Conservation (phyloP, 2,888 invertebrate species). For the Embidobia sp. region DNA sequence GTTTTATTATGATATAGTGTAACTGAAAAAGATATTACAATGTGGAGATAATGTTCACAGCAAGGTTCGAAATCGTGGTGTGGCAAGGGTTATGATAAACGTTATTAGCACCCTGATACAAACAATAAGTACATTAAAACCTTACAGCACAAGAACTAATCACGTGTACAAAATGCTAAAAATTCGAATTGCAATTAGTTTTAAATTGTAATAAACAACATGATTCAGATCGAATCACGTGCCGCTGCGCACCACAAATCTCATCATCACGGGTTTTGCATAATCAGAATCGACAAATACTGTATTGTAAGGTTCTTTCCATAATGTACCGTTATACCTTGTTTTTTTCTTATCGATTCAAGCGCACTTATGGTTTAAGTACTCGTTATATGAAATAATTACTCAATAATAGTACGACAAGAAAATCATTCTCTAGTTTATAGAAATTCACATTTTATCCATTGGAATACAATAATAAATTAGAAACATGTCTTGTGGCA, state of each 20-base stretch:
- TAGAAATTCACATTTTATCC: conserved; percentile 9
- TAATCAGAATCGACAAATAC: no score
- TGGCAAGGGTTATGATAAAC: no score
- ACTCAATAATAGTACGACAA: conserved; percentile 19
- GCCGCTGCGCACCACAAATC: no score
- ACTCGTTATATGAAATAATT: conserved; percentile 53
- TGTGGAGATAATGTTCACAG: no score
- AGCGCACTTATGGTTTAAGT: conserved; percentile 54
- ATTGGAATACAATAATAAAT: conserved; percentile 17
- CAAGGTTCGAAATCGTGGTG: no score
- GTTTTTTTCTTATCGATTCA: conserved; percentile 8
- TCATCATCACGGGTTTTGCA: no score
- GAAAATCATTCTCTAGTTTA: conserved; percentile 11
- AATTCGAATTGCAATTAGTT: no score
- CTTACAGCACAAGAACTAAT: conserved; percentile 42
- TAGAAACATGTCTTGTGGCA: conserved; percentile 5
- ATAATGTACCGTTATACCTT: neutral
- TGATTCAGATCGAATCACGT: no score
- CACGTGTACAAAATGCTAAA: no score
- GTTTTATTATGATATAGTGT: no score
- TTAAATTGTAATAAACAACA: conserved; percentile 3
- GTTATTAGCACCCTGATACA: conserved; percentile 41
- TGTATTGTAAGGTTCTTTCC: conserved; percentile 36
- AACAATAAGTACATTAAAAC: conserved; percentile 23
- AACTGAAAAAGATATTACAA: no score